Evolutionary conservation across 1,140 invertebrate species (phyloP).

Genomic region (Araneus ventricosus): DNA sequence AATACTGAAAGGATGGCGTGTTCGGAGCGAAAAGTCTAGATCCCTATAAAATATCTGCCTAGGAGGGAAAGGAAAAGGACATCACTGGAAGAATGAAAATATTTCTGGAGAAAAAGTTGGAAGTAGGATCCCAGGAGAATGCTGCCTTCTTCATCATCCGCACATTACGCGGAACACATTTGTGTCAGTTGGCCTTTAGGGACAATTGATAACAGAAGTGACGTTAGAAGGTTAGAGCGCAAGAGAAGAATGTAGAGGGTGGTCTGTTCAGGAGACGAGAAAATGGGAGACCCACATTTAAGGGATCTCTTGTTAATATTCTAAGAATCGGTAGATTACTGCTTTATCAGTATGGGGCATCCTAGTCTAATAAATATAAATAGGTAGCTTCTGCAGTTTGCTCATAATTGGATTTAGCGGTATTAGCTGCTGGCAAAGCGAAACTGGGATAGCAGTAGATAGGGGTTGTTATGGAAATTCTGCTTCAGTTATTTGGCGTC

Average conservation of each 20-base stretch:
- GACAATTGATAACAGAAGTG: constrained; percentile 41
- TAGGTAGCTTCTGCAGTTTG: neutral
- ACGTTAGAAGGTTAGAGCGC: constrained; percentile 3
- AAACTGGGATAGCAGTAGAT: neutral
- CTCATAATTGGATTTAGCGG: too few relatives aligned
- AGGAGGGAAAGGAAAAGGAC: constrained; percentile 28
- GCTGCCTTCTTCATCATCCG: constrained; percentile 11
- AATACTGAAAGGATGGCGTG: neutral
- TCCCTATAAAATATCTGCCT: constrained; percentile 30
- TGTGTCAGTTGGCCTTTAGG: constrained; percentile 39
- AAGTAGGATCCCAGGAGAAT: neutral
- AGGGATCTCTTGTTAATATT: constrained; percentile 12
- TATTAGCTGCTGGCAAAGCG: neutral
- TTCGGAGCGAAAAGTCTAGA: constrained; percentile 3
- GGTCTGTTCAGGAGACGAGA: neutral
- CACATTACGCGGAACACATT: constrained; percentile 38
- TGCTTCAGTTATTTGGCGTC: too few relatives aligned
- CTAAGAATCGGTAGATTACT: constrained; percentile 15
- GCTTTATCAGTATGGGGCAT: neutral
- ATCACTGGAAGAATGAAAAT: constrained; percentile 37
- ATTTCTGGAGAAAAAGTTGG: neutral
- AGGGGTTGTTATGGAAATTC: neutral
- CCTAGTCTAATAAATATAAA: neutral
- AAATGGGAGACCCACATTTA: neutral
- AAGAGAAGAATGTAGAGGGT: neutral